These are phyloP conservation scores for Columbina picui DNA, from an alignment of 2,113 vertebrate genomes.

Conservation along the genomic window DNA sequence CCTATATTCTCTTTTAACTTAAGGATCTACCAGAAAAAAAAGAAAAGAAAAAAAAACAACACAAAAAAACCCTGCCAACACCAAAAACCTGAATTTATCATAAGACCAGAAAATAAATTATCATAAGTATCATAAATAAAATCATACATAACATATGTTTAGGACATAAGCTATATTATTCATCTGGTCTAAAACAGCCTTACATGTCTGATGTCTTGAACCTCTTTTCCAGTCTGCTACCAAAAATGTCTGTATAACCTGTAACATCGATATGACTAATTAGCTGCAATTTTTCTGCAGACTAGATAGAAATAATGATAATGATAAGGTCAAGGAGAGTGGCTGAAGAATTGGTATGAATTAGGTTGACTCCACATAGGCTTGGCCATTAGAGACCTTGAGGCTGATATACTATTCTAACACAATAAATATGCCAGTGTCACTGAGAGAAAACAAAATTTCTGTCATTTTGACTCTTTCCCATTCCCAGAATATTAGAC, in stretches of 20 bases:
- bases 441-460: neutral
- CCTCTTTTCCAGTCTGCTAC: neutral
- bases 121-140: neutral
- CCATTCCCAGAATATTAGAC: neutral
- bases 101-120: neutral
- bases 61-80: no score
- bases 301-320: neutral
- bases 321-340: neutral
- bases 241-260: neutral
- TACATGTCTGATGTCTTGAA: neutral
- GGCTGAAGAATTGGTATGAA: neutral
- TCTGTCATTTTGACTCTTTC: neutral
- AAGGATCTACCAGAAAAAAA: neutral
- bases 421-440: neutral
- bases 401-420: neutral
- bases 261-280: neutral
- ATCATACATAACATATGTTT: neutral
- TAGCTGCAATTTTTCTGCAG: neutral
- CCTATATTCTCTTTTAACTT: neutral
- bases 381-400: neutral
- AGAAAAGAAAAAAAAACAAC: no score
- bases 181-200: neutral
- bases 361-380: neutral
- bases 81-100: neutral
- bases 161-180: neutral